Evolutionary conservation across 2,113 vertebrate genomes (phyloP).

Genomic region (Catagonus wagneri): DNA sequence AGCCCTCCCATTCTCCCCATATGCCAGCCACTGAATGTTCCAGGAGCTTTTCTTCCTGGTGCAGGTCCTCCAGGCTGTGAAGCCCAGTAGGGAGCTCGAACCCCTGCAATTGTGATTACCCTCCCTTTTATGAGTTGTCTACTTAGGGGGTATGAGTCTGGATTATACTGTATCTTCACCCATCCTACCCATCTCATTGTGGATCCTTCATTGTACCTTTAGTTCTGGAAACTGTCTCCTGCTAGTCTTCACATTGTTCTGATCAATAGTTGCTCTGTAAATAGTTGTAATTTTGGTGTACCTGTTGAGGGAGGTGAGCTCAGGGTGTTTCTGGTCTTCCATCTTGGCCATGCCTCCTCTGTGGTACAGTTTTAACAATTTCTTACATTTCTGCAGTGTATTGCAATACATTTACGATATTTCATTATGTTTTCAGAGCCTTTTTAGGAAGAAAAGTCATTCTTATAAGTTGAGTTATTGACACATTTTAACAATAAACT

Average conservation of each 20-base stretch:
- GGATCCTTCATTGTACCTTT: background rate
- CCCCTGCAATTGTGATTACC: background rate
- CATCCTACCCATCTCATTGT: background rate
- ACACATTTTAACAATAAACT: background rate
- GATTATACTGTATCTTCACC: background rate
- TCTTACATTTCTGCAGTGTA: background rate
- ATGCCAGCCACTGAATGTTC: background rate
- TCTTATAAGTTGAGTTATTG: background rate
- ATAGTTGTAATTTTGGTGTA: background rate
- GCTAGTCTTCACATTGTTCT: background rate
- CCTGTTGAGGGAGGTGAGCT: background rate
- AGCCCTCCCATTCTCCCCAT: background rate
- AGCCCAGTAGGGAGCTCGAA: background rate
- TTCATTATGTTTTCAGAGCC: background rate
- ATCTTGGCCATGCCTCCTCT: background rate
- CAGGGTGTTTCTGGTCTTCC: background rate
- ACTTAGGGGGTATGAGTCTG: background rate
- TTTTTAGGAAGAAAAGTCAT: background rate
- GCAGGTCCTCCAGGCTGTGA: background rate
- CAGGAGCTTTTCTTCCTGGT: background rate
- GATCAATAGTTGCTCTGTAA: background rate
- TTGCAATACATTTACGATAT: background rate
- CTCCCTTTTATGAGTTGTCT: background rate
- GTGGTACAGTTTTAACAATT: background rate
- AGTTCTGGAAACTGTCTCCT: background rate